phyloP scores from a whole-genome alignment of 2,113 vertebrate species.

The Etheostoma spectabile region DNA sequence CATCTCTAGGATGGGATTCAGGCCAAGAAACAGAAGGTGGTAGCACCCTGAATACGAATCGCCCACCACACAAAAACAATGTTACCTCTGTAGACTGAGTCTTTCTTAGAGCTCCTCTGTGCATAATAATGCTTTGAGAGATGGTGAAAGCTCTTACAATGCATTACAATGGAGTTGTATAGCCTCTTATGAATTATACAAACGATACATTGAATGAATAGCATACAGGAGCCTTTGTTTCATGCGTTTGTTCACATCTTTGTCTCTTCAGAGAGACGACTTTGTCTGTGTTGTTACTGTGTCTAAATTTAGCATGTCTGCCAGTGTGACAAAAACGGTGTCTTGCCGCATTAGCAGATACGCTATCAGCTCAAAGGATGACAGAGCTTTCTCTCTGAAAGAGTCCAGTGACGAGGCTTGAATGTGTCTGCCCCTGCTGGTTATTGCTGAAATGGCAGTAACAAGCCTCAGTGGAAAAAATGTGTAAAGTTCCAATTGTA shows the following conservation, averaged over 20 bases:
- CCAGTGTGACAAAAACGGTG: slow-evolving; percentile 38
- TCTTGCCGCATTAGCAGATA: slow-evolving; percentile 46
- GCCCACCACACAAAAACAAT: slow-evolving; percentile 22
- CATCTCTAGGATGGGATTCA: slow-evolving; percentile 43
- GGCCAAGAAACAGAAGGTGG: slow-evolving; percentile 45
- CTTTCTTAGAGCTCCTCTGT: slow-evolving; percentile 21
- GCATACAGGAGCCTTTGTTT: slow-evolving; percentile 35
- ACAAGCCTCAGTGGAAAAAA: background rate
- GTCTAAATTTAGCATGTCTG: slow-evolving; percentile 61
- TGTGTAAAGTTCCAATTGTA: slow-evolving; percentile 18
- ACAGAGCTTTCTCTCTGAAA: slow-evolving; percentile 4
- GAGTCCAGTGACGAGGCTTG: slow-evolving; percentile 19
- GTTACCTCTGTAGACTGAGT: slow-evolving; percentile 31
- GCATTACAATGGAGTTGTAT: slow-evolving; percentile 30
- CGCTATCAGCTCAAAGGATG: slow-evolving; percentile 36
- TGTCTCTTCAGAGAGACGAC: slow-evolving; percentile 28
- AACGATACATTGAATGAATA: slow-evolving; percentile 15
- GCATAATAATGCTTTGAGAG: slow-evolving; percentile 16
- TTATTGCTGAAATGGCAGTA: slow-evolving; percentile 29
- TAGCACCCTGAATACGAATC: slow-evolving; percentile 52
- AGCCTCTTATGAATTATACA: slow-evolving; percentile 55
- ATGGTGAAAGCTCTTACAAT: slow-evolving; percentile 28
- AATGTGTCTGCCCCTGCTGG: slow-evolving; percentile 33
- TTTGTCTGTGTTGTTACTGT: slow-evolving; percentile 34
- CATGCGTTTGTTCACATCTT: slow-evolving; percentile 18